Base-by-base conservation (phyloP, 2,888 invertebrate species). In the Apodemia duryi region DNA sequence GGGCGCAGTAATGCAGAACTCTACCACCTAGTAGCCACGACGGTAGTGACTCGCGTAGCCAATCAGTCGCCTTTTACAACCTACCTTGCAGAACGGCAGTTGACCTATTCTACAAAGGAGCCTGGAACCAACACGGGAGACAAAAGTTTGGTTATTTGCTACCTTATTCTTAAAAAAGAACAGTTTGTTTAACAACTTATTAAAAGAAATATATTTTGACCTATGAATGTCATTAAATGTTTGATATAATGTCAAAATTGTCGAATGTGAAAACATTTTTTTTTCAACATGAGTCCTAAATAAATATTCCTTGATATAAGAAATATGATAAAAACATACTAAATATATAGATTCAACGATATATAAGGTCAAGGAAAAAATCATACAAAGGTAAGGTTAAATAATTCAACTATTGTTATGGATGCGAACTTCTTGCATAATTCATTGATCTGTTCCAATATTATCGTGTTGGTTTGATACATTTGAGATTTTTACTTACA, bases 391-490 rank as follows among this genome's bases (percentile, higher is more conserved):
- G 81, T 73, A 80, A 80, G 82, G 85, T 88, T 86, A 86, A 82
- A 84, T 79, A 32, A 87, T 88, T 79, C 86, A 80, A 74, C 68
- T 73, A 72, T 71, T 73, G 77, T 74, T 76, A 51, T 51, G 51
- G 71, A 77, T 74, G 76, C 66, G 73, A 76, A 77, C 74, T 77
- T 76, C 75, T 81, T 90, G 83, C 83, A 91, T 91, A 81, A 91
- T 88, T 85, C 85, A 88, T 86, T 80, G 83, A 83, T 83, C 77
- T 78, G 75, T 75, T n/a, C 21, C 51, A 51, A 51, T 51, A 21
- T 21, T 21, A 21, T 21, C 51, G 51, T 49, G n/a, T 49, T 21
- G n/a, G 51, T 51, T n/a, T 51, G 51, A n/a, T 21, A 7, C 21
- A 51, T 51, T 51, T 51, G 51, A 21, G 51, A 51, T 51, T 49